Percentiles rank a stretch among this genome's conserved stretches.
Conservation (phyloP, 2,888 invertebrate species). For the Xestia rhomboidea region DNA sequence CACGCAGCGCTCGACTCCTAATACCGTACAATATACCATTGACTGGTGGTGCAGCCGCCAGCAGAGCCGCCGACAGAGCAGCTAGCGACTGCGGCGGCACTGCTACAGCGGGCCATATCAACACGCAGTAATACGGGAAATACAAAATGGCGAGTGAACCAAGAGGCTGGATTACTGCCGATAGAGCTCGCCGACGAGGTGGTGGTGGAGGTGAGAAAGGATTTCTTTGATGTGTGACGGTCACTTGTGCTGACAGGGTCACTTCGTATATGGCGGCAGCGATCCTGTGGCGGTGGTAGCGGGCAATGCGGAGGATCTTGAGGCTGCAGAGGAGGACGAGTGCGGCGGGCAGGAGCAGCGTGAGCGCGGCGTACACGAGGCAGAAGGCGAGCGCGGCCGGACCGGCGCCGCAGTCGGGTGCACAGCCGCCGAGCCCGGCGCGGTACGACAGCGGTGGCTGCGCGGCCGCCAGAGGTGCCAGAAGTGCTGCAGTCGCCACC, state of each 20-base stretch:
- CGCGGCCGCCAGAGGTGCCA: conserved; percentile 92
- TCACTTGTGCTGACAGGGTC: conserved; percentile 95
- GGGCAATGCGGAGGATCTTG: conserved; percentile 92
- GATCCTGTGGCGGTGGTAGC: conserved; percentile 95
- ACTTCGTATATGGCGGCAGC: conserved; percentile 96
- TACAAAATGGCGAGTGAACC: conserved; percentile 93
- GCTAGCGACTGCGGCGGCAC: conserved; percentile 86
- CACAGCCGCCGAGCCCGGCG: conserved; percentile 91
- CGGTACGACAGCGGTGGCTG: conserved; percentile 86
- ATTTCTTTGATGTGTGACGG: conserved; percentile 95
- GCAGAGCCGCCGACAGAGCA: conserved; percentile 91
- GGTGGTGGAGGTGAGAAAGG: conserved; percentile 94
- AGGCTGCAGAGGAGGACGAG: conserved; percentile 93
- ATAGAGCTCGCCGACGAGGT: conserved; percentile 91
- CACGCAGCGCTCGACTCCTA: conserved; percentile 93
- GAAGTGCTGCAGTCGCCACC: conserved; percentile 91
- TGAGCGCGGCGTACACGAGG: conserved; percentile 91
- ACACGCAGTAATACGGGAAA: conserved; percentile 93
- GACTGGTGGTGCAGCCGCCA: conserved; percentile 93
- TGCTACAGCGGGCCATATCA: conserved; percentile 92
- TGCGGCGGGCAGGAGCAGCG: conserved; percentile 92
- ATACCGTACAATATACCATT: conserved; percentile 95
- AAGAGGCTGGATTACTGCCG: conserved; percentile 93
- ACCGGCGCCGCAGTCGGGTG: conserved; percentile 92
- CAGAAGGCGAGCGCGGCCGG: conserved; percentile 92